Evolutionary conservation across 2,888 invertebrate species (phyloP).

Genomic region (Ophioninae sp.): DNA sequence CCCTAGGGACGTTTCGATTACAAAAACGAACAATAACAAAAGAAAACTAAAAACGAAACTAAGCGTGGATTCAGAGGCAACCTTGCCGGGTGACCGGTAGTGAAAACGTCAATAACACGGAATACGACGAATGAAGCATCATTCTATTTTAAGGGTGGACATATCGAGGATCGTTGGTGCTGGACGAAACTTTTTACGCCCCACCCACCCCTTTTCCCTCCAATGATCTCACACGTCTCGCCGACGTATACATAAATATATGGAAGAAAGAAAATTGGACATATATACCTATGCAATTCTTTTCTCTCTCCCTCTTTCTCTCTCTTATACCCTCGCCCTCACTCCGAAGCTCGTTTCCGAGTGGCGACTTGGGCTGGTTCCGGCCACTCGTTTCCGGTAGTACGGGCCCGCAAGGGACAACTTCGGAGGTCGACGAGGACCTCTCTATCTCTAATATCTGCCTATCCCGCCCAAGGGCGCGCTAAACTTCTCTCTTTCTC

Average conservation of each 20-base stretch:
- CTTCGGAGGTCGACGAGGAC: slow-evolving; percentile 58
- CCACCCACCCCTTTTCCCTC: slow-evolving; percentile 11
- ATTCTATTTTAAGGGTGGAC: slow-evolving; percentile 41
- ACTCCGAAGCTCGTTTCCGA: slow-evolving; percentile 53
- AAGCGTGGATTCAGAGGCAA: slow-evolving; percentile 35
- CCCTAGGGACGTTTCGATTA: slow-evolving; percentile 6
- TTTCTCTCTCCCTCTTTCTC: neutral
- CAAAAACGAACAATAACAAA: slow-evolving; percentile 6
- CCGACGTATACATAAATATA: slow-evolving; percentile 23
- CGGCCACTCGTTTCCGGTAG: slow-evolving; percentile 80
- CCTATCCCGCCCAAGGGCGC: slow-evolving; percentile 60
- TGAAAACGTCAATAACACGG: slow-evolving; percentile 66
- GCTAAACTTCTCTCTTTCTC: slow-evolving; percentile 57
- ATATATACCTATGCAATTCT: slow-evolving; percentile 29
- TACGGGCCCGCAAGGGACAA: slow-evolving; percentile 64
- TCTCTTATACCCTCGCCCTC: slow-evolving; percentile 41
- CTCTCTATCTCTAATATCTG: slow-evolving; percentile 56
- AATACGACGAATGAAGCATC: slow-evolving; percentile 6
- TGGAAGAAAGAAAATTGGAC: neutral
- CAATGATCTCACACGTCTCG: slow-evolving; percentile 52
- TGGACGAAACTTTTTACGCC: slow-evolving; percentile 14
- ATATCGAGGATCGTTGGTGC: slow-evolving; percentile 39
- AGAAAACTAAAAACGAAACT: neutral
- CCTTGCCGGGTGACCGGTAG: slow-evolving; percentile 74
- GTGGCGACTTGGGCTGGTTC: slow-evolving; percentile 78